Evolutionary conservation across 2,113 vertebrate species (phyloP), one percentile per base, ranked within the genome.

Genomic region (Oreochromis spilurus): DNA sequence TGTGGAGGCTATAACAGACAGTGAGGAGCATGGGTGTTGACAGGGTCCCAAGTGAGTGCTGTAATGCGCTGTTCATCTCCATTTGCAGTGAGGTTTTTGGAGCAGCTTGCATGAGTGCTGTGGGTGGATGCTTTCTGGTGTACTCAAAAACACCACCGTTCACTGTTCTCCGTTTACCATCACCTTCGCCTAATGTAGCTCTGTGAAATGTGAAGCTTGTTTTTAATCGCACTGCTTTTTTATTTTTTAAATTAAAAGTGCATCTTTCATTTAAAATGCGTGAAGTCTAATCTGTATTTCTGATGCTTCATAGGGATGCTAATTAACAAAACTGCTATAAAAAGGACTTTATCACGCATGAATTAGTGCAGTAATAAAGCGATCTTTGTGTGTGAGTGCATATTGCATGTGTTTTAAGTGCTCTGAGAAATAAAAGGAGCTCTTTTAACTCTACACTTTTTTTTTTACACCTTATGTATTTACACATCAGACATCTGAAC

Each of bases 21-120:
- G 92, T 83, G 90, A 95, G 91, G 88, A 95, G 92, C 90, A 95
- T 93, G 87, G 90, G 92, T 95, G 94, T 94, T 95, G 96, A 96
- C 95, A 96, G 93, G 91, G 88, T 84, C 84, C 90, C 87, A 91
- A 91, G 95, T 94, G 93, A 94, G 90, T 50, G 58, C 88, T 58
- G 94, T 94, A 94, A 94, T 94, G 93, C 24, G 86, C 93, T 94
- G 94, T 94, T 94, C 93, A 84, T 95, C 93, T 96, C 91, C 82
- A 95, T 95, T 95, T 95, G 84, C n/a, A 48, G 85, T 91, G 62
- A 36, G 65, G 14, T 48, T 93, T 92, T 84, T 65, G 78, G 80
- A 93, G 82, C 83, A 17, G 81, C 88, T 79, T 65, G 72, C 43
- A 45, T 29, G 29, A 50, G 50, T 55, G 77, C 77, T 89, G 79